phyloP scores from a whole-genome alignment of 2,888 invertebrate species.

The Orchesellides sinensis region DNA sequence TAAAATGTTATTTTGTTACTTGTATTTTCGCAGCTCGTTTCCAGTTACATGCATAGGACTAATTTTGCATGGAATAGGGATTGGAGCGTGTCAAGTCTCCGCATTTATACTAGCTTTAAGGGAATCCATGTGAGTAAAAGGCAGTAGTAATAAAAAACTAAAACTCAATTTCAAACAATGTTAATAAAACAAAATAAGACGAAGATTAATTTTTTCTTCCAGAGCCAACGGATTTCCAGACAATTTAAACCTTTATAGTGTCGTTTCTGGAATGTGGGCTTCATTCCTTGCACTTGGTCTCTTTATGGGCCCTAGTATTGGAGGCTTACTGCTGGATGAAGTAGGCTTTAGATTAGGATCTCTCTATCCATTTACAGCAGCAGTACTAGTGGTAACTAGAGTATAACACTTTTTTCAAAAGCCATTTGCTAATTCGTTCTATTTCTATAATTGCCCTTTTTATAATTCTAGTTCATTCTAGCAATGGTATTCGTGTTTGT shows the following conservation, averaged over 20 bases:
- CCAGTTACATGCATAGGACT: slow-evolving; percentile 85
- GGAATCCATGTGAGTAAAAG: slow-evolving; percentile 85
- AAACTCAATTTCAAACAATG: background rate
- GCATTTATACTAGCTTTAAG: slow-evolving; percentile 90
- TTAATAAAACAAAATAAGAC: background rate
- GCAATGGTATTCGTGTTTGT: slow-evolving; percentile 13
- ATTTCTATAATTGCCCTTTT: background rate
- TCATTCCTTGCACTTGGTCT: slow-evolving; percentile 93
- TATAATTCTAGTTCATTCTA: background rate
- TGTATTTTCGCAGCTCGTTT: slow-evolving; percentile 80
- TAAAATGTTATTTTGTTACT: no score
- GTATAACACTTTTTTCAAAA: background rate
- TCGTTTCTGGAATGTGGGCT: slow-evolving; percentile 94
- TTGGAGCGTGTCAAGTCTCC: slow-evolving; percentile 90
- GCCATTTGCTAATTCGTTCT: background rate
- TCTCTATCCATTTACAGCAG: slow-evolving; percentile 83
- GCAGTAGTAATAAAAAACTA: no score
- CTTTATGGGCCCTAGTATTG: slow-evolving; percentile 88
- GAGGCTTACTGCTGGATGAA: slow-evolving; percentile 85
- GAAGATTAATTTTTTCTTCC: background rate
- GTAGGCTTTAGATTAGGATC: slow-evolving; percentile 85
- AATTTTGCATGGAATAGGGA: slow-evolving; percentile 89
- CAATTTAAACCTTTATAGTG: slow-evolving; percentile 90
- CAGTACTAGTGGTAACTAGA: slow-evolving; percentile 82
- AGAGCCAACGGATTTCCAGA: slow-evolving; percentile 85